These are phyloP conservation scores for Hypercompe scribonia DNA, from an alignment of 2,888 invertebrate genomes.

Conservation along the genomic window DNA sequence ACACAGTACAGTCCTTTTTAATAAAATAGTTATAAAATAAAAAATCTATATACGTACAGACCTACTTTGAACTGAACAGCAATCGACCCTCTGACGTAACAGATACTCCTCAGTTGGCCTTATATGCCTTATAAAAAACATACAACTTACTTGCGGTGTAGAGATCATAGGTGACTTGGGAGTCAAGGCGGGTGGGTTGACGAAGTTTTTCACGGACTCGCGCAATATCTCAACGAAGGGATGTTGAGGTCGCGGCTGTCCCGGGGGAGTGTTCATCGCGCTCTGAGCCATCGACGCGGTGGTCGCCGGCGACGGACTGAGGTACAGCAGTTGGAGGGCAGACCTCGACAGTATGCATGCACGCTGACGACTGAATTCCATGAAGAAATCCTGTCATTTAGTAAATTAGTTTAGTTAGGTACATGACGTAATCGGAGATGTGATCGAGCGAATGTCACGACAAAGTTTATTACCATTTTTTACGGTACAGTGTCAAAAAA, in stretches of 20 bases:
- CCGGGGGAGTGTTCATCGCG: constrained; percentile 64
- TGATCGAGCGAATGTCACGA: not conserved
- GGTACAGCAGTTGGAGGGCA: constrained; percentile 93
- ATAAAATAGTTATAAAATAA: no score
- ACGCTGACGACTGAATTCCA: constrained; percentile 95
- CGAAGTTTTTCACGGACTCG: constrained; percentile 95
- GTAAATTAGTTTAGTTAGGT: constrained; percentile 13
- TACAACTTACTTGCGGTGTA: constrained; percentile 86
- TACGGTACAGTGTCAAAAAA: no score
- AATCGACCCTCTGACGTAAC: no score
- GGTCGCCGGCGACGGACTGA: constrained; percentile 80
- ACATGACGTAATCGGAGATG: not conserved
- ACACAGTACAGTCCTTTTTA: no score
- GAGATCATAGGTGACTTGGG: constrained; percentile 89
- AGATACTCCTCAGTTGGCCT: no score
- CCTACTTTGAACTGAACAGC: no score
- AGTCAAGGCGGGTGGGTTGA: constrained; percentile 95
- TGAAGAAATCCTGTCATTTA: constrained; percentile 93
- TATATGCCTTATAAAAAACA: no score
- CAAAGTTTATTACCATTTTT: not conserved
- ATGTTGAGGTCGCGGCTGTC: constrained; percentile 70
- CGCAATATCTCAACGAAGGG: constrained; percentile 92
- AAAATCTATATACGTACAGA: no score
- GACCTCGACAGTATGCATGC: constrained; percentile 97
- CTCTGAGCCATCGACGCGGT: constrained; percentile 69